Evolutionary conservation across 2,888 invertebrate genomes (phyloP).

Genomic region (Matsumyia berberina): DNA sequence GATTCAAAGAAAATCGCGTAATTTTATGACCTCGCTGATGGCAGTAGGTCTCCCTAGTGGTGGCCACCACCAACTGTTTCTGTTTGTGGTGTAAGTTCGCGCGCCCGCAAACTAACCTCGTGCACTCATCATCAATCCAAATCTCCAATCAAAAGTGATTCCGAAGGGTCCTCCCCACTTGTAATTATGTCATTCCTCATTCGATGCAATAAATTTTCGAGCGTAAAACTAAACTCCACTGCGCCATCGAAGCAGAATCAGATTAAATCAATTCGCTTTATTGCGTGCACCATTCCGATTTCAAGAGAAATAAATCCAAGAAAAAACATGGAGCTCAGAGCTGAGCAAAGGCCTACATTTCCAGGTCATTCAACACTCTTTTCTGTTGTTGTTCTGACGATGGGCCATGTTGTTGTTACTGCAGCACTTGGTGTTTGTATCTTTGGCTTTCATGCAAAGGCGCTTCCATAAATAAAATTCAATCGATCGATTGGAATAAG

Average conservation of each 20-base stretch:
- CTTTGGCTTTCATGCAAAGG: conserved; percentile 68
- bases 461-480: conserved; percentile 71
- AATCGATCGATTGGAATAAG: conserved; percentile 59
- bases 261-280: conserved; percentile 55
- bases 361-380: conserved; percentile 68
- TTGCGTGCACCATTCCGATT: conserved; percentile 42
- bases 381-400: conserved; percentile 8
- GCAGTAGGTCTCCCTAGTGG: conserved; percentile 5
- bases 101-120: background rate
- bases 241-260: conserved; percentile 28
- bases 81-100: background rate
- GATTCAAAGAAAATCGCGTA: conserved; percentile 1
- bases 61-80: conserved; percentile 27
- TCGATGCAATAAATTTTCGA: conserved; percentile 52
- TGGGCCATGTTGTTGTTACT: conserved; percentile 16
- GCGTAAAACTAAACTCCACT: conserved; percentile 29
- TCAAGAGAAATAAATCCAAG: conserved; percentile 24
- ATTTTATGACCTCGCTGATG: conserved; percentile 28
- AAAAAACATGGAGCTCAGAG: conserved; percentile 20
- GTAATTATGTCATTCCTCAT: conserved; percentile 62
- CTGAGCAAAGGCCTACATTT: conserved; percentile 51
- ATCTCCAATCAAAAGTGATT: conserved; percentile 25
- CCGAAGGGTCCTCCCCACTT: conserved; percentile 1
- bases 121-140: conserved; percentile 14
- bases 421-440: conserved; percentile 38